phyloP scores from a whole-genome alignment of 2,888 invertebrate species.

The Drosophila mayaguana region DNA sequence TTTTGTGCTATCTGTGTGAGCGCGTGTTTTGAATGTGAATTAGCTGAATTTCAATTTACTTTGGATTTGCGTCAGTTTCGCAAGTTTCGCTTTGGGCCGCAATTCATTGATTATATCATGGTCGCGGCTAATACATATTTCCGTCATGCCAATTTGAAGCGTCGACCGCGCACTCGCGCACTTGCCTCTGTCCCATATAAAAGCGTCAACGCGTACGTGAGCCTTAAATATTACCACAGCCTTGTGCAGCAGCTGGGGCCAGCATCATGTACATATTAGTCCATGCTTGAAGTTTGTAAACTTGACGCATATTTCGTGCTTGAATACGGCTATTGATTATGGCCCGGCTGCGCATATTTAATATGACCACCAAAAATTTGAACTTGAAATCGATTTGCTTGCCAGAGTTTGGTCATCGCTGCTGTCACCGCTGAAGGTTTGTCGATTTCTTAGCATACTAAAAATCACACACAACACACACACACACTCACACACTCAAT shows the following conservation, averaged over 20 bases:
- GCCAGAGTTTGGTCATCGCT: constrained; percentile 48
- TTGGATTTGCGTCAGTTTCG: constrained; percentile 49
- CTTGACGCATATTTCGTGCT: constrained; percentile 48
- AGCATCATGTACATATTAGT: constrained; percentile 27
- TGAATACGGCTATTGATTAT: constrained; percentile 44
- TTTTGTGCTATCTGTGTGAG: constrained; percentile 16
- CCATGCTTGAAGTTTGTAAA: constrained; percentile 44
- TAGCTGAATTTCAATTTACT: constrained; percentile 25
- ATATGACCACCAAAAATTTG: constrained; percentile 61
- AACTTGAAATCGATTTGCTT: constrained; percentile 77
- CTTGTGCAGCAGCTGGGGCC: constrained; percentile 37
- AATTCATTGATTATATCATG: constrained; percentile 72
- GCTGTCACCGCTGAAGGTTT: constrained; percentile 65
- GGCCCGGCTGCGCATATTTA: constrained; percentile 50
- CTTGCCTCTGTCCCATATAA: constrained; percentile 38
- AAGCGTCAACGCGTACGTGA: constrained; percentile 63
- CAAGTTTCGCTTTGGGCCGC: constrained; percentile 38
- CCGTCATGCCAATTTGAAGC: constrained; percentile 68
- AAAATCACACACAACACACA: constrained; percentile 19
- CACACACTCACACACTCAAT: constrained; percentile 3
- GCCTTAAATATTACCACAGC: constrained; percentile 33
- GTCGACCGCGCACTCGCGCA: constrained; percentile 18
- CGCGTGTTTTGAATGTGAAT: constrained; percentile 72
- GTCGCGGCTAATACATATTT: constrained; percentile 70
- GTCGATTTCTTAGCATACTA: constrained; percentile 62